Conservation (phyloP, 2,113 vertebrate genomes). For the Perccottus glenii region DNA sequence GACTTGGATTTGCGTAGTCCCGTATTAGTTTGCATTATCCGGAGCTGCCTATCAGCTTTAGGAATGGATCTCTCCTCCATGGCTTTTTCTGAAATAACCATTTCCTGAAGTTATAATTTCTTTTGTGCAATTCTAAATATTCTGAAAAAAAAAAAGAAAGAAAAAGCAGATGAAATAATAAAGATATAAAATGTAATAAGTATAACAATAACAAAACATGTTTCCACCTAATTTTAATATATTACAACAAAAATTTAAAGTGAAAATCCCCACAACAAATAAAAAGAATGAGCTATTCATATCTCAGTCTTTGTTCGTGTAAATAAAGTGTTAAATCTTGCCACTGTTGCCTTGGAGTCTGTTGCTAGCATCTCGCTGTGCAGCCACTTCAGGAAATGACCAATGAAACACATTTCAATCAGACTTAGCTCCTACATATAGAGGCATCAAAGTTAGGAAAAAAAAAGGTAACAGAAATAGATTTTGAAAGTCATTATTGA, state of each 20-base stretch:
- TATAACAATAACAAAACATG: too few relatives aligned
- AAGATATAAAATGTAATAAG: neutral
- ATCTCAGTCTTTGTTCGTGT: conserved; percentile 20
- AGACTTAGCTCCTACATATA: conserved; percentile 18
- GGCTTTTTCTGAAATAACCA: too few relatives aligned
- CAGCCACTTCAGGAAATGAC: conserved; percentile 47
- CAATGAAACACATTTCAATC: conserved; percentile 14
- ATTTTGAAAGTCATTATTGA: neutral
- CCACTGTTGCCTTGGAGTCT: conserved; percentile 71
- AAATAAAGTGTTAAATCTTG: conserved; percentile 60
- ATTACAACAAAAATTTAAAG: too few relatives aligned
- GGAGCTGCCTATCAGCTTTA: too few relatives aligned
- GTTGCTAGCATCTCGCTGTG: conserved; percentile 61
- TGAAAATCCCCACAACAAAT: too few relatives aligned
- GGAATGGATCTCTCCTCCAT: too few relatives aligned
- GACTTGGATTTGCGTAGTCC: too few relatives aligned
- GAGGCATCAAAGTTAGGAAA: neutral
- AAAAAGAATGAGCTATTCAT: neutral
- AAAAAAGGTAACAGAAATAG: neutral
- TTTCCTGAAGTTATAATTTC: too few relatives aligned
- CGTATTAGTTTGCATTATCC: too few relatives aligned
- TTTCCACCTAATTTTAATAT: too few relatives aligned
- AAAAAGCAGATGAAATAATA: neutral
- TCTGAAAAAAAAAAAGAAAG: too few relatives aligned
- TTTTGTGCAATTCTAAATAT: too few relatives aligned